Percentiles rank a stretch among this genome's conserved stretches.
These are phyloP conservation scores for Equus przewalskii DNA, from an alignment of 2,113 vertebrate genomes.

Conservation along the genomic window DNA sequence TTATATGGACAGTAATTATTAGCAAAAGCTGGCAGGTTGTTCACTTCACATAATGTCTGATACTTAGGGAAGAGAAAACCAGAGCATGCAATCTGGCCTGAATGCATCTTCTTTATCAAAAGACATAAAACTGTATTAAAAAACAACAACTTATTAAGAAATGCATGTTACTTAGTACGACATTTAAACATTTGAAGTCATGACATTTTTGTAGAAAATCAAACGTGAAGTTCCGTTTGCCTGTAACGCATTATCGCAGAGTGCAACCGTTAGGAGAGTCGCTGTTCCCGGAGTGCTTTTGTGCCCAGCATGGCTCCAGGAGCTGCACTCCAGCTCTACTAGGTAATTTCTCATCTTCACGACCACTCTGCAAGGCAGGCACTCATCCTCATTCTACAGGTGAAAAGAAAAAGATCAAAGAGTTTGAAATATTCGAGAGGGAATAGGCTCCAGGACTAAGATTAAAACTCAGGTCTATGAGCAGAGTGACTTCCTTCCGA, in stretches of 20 bases:
- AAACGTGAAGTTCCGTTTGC: not conserved
- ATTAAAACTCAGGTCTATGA: not conserved
- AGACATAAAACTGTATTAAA: not conserved
- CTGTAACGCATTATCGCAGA: too few species aligned
- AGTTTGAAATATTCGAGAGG: not conserved
- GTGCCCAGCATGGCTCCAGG: not conserved
- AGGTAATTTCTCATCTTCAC: not conserved
- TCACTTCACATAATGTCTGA: fast-evolving
- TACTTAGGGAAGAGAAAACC: not conserved
- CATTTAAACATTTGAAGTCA: not conserved
- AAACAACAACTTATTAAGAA: not conserved
- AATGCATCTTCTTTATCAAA: not conserved
- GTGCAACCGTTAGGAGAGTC: not conserved
- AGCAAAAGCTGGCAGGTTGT: too few species aligned
- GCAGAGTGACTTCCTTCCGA: not conserved
- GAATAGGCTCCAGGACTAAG: not conserved
- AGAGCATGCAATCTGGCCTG: not conserved
- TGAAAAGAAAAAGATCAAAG: not conserved
- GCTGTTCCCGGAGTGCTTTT: too few species aligned
- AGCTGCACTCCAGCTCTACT: too few species aligned
- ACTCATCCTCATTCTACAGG: not conserved
- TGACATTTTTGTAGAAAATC: not conserved
- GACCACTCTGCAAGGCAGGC: not conserved
- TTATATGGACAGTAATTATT: too few species aligned
- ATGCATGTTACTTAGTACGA: too few species aligned